phyloP scores from a whole-genome alignment of 2,113 vertebrate species.

The Delphinapterus leucas region DNA sequence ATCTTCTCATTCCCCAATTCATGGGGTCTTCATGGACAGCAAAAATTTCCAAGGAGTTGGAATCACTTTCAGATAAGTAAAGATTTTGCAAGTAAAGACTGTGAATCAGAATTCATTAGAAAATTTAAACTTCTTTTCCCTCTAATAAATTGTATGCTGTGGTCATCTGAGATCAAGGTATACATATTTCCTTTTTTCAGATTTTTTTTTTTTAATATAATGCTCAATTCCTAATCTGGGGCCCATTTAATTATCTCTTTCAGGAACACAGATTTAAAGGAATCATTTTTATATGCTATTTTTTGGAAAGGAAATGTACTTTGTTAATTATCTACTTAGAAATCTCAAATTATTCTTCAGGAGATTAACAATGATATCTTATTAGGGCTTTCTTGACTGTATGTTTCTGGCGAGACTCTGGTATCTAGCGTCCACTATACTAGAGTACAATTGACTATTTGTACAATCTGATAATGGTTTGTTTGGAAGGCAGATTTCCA shows the following conservation, averaged over 20 bases:
- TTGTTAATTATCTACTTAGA: conserved; percentile 53
- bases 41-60: conserved; percentile 57
- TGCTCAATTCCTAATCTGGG: conserved; percentile 41
- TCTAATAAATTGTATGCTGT: conserved; percentile 54
- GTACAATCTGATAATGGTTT: conserved; percentile 43
- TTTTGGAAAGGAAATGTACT: conserved; percentile 49
- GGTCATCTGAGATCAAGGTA: conserved; percentile 35
- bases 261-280: conserved; percentile 53
- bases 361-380: conserved; percentile 55
- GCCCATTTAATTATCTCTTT: conserved; percentile 31
- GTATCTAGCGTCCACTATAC: conserved; percentile 48
- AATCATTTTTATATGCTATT: conserved; percentile 43
- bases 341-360: conserved; percentile 50
- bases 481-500: conserved; percentile 57
- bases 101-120: conserved; percentile 53
- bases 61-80: conserved; percentile 58
- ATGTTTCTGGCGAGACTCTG: conserved; percentile 58
- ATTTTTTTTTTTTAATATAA: neutral
- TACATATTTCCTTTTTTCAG: neutral
- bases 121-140: conserved; percentile 47
- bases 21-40: conserved; percentile 61
- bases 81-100: conserved; percentile 52
- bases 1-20: conserved; percentile 69
- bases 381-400: conserved; percentile 63
- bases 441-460: conserved; percentile 2